Percentiles rank a stretch among this genome's conserved stretches.
Evolutionary conservation across 2,888 invertebrate species (phyloP).

Genomic region (Choristoneura rosaceana): DNA sequence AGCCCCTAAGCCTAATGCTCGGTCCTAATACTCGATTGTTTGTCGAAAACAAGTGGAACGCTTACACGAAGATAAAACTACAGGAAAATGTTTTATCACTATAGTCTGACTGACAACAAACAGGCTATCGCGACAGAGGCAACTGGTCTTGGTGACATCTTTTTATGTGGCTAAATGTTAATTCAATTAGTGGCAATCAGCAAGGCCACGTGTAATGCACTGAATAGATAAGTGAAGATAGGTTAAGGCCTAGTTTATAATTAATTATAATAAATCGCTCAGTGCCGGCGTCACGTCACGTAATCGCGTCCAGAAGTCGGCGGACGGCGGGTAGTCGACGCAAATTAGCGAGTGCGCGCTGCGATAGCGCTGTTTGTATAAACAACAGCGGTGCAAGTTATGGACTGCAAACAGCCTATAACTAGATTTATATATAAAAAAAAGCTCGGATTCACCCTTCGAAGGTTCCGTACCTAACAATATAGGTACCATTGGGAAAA

Average conservation of each 20-base stretch:
- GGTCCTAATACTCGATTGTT: constrained; percentile 22
- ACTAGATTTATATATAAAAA: too few relatives aligned
- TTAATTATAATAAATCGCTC: constrained; percentile 71
- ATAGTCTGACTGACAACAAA: not conserved
- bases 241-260: constrained; percentile 29
- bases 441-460: too few relatives aligned
- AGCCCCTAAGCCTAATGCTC: constrained; percentile 19
- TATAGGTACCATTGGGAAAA: too few relatives aligned
- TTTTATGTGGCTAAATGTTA: constrained; percentile 12
- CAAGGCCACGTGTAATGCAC: constrained; percentile 31
- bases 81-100: not conserved
- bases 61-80: constrained; percentile 12
- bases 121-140: not conserved
- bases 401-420: constrained; percentile 25
- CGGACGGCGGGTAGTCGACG: constrained; percentile 71
- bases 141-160: not conserved
- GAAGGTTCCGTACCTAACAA: too few relatives aligned
- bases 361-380: constrained; percentile 77
- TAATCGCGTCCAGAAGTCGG: constrained; percentile 74
- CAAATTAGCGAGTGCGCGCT: constrained; percentile 81
- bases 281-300: constrained; percentile 59
- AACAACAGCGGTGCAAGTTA: constrained; percentile 58
- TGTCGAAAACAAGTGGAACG: constrained; percentile 18
- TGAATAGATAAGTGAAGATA: constrained; percentile 32
- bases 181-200: constrained; percentile 14